Evolutionary conservation across 2,888 invertebrate genomes (phyloP).

Genomic region (Luperina testacea): DNA sequence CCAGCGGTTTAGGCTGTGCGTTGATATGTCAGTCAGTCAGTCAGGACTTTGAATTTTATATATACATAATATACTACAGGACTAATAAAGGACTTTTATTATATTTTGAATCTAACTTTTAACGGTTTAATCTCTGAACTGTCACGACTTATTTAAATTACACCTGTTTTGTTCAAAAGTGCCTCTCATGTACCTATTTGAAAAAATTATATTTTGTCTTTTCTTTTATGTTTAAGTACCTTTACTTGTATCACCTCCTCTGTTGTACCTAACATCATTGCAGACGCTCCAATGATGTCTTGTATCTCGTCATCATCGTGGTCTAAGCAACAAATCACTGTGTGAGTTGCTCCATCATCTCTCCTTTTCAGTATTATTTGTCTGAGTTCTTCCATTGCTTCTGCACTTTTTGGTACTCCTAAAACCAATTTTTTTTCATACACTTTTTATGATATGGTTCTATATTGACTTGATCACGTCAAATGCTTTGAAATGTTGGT

Average conservation of each 20-base stretch:
- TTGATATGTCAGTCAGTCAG: too few species aligned
- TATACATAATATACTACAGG: too few species aligned
- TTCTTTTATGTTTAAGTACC: conserved; percentile 11
- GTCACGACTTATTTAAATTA: too few species aligned
- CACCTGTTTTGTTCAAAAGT: too few species aligned
- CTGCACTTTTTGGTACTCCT: conserved; percentile 33
- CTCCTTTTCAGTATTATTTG: conserved; percentile 39
- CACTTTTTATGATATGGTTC: background rate
- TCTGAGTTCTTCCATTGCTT: conserved; percentile 66
- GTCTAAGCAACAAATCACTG: conserved; percentile 69
- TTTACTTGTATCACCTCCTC: conserved; percentile 5
- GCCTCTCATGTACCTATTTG: too few species aligned
- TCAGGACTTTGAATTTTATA: too few species aligned
- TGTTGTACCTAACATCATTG: conserved; percentile 18
- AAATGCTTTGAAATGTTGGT: background rate
- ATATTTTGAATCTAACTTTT: background rate
- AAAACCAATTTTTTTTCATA: background rate
- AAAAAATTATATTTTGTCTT: too few species aligned
- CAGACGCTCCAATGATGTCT: conserved; percentile 37
- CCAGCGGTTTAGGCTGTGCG: too few species aligned
- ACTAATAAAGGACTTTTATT: too few species aligned
- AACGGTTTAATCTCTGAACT: too few species aligned
- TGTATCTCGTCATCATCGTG: conserved; percentile 53
- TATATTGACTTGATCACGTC: background rate
- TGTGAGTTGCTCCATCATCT: conserved; percentile 47